Evolutionary conservation across 2,113 vertebrate species (phyloP), one percentile per base, ranked within the genome.

Genomic region (Bubo bubo): DNA sequence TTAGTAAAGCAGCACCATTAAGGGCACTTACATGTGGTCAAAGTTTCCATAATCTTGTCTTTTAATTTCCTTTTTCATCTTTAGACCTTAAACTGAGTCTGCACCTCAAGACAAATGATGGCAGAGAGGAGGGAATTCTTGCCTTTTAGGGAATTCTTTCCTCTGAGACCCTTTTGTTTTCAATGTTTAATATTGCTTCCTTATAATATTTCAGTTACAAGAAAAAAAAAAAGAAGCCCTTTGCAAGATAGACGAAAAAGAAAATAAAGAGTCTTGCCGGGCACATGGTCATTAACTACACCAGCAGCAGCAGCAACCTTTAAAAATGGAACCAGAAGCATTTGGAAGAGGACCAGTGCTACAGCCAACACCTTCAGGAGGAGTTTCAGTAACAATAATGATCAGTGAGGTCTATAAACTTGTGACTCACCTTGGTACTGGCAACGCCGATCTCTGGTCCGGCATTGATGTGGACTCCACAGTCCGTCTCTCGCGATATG

Each of bases 381-480:
- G 32, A 16, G 8, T 2, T 72, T 22, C 15, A 13, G 60, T 4
- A 35, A 22, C 10, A 50, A 5, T 9, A 3, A 10, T 41, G 3
- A 47, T 5, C 20, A 58, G 47, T 6, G 21, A 73, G 35, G 41
- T n/a, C 27, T 14, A 24, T 1, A 4, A 27, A 21, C 22, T 3
- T 6, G 9, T 2, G 32, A 5, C 92, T 97, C 81, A 99, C 99
- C 99, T 99, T 99, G 84, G 99, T 99, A 92, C 99, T 99, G 94
- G 99, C 99, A 60, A 99, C 99, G 10, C 99, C 99, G 2, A 99
- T 98, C 98, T 99, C 99, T 5, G 99, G 99, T 5, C 99, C 99
- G 0, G 99, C 99, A 6, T 99, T 99, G 98, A 99, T 99, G 79
- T 99, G 99, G 77, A 99, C 99, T 1, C 99, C 99, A 17, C 99